These are phyloP conservation scores for Smutsia gigantea DNA, from an alignment of 2,797 vertebrate genomes.

Conservation along the genomic window DNA sequence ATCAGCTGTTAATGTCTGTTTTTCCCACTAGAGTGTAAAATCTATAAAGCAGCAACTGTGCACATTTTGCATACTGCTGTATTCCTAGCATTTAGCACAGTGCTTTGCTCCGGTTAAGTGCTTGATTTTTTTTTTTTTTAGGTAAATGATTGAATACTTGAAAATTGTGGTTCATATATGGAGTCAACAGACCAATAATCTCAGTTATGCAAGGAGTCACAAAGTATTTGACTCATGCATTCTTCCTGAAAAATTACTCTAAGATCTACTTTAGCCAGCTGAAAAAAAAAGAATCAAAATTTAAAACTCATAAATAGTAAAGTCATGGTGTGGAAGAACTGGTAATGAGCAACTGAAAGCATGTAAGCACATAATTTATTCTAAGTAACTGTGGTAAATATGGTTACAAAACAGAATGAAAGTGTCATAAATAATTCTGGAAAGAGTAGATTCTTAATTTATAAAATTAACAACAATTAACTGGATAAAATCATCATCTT, in stretches of 20 bases:
- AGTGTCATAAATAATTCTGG: conserved; percentile 74
- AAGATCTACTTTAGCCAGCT: conserved; percentile 73
- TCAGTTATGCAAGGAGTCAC: conserved; percentile 67
- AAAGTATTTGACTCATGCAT: conserved; percentile 68
- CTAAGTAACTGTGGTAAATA: conserved; percentile 80
- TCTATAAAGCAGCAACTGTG: neutral
- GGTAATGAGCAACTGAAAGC: conserved; percentile 77
- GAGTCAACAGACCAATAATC: conserved; percentile 74
- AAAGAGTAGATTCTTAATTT: conserved; percentile 72
- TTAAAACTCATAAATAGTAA: conserved; percentile 80
- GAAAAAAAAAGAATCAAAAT: conserved; percentile 78
- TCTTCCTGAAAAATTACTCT: conserved; percentile 78
- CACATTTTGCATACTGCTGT: neutral
- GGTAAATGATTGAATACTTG: conserved; percentile 73
- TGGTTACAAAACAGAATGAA: conserved; percentile 71
- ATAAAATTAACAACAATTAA: conserved; percentile 74
- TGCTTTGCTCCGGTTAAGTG: neutral
- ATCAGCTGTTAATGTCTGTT: neutral
- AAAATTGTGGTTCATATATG: conserved; percentile 59
- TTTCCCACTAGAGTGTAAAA: neutral
- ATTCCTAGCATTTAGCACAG: neutral
- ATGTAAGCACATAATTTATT: conserved; percentile 80
- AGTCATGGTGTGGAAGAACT: conserved; percentile 75
- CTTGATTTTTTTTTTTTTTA: conserved; percentile 39
- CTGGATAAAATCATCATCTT: conserved; percentile 56